These are phyloP conservation scores for Eupleurogrammus muticus DNA, from an alignment of 2,797 vertebrate genomes.

Conservation along the genomic window DNA sequence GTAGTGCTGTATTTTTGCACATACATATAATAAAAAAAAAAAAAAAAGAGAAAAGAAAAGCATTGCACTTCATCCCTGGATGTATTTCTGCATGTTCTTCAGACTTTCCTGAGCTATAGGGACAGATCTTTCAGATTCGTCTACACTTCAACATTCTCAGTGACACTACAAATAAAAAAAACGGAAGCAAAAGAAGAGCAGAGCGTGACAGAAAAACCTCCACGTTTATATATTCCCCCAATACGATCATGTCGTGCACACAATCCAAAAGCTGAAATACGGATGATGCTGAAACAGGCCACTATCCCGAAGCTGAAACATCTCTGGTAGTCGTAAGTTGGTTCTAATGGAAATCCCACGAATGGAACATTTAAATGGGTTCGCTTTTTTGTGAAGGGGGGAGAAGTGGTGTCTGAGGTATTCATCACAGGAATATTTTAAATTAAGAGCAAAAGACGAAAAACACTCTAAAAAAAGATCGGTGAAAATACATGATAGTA, in stretches of 20 bases:
- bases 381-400: background rate
- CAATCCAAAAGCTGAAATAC: slow-evolving; percentile 27
- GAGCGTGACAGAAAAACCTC: slow-evolving; percentile 23
- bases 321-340: slow-evolving; percentile 2
- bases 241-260: slow-evolving; percentile 19
- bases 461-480: slow-evolving; percentile 20
- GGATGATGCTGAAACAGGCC: slow-evolving; percentile 7
- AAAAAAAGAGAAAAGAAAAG: slow-evolving; percentile 36
- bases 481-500: background rate
- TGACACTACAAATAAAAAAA: slow-evolving; percentile 11
- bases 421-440: slow-evolving; percentile 1
- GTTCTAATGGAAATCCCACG: background rate
- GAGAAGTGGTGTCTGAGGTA: slow-evolving; percentile 8
- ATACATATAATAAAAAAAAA: slow-evolving; percentile 33
- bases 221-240: slow-evolving; percentile 12
- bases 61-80: slow-evolving; percentile 84
- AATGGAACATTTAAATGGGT: background rate
- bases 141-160: slow-evolving; percentile 33
- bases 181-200: background rate
- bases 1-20: slow-evolving; percentile 21
- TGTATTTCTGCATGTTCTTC: slow-evolving; percentile 56
- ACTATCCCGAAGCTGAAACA: background rate
- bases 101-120: slow-evolving; percentile 65
- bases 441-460: slow-evolving; percentile 15
- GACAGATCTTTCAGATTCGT: slow-evolving; percentile 45